A percentile compares a stretch with the other conserved stretches of the same genome.
Evolutionary conservation across 92 coral and sea anemone genomes (phyloP).

Genomic region (Chrysogorgia sp.): DNA sequence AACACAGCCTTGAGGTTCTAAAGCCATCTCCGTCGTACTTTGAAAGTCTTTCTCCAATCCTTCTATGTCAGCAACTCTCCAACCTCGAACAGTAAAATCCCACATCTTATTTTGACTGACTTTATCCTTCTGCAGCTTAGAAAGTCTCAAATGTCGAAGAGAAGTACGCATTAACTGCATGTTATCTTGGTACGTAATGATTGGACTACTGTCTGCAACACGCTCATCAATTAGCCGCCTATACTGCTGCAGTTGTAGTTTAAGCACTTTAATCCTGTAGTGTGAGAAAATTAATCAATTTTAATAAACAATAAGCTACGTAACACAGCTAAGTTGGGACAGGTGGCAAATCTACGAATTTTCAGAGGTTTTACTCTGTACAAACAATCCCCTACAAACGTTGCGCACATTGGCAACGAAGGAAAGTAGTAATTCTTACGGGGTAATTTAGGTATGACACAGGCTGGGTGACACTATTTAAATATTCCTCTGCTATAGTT

Average conservation of each 20-base stretch:
- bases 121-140: conserved; percentile 32
- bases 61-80: conserved; percentile 14
- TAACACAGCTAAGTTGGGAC: background rate
- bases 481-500: too few species aligned
- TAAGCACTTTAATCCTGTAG: conserved; percentile 10
- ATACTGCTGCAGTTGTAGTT: conserved; percentile 22
- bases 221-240: conserved; percentile 1
- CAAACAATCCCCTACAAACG: too few species aligned
- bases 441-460: too few species aligned
- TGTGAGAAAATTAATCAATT: background rate
- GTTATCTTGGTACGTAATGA: conserved; percentile 34
- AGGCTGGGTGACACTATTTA: too few species aligned
- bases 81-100: too few species aligned
- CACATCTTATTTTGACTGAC: too few species aligned
- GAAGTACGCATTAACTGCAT: conserved; percentile 26
- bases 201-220: background rate
- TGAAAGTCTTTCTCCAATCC: background rate
- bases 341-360: too few species aligned
- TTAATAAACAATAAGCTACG: background rate
- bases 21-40: background rate
- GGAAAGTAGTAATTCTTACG: too few species aligned
- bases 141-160: conserved; percentile 21
- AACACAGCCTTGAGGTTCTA: conserved; percentile 12
- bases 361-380: too few species aligned
- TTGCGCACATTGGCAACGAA: too few species aligned